phyloP scores from a whole-genome alignment of 2,888 invertebrate genomes.

The Pristionchus maxplancki region DNA sequence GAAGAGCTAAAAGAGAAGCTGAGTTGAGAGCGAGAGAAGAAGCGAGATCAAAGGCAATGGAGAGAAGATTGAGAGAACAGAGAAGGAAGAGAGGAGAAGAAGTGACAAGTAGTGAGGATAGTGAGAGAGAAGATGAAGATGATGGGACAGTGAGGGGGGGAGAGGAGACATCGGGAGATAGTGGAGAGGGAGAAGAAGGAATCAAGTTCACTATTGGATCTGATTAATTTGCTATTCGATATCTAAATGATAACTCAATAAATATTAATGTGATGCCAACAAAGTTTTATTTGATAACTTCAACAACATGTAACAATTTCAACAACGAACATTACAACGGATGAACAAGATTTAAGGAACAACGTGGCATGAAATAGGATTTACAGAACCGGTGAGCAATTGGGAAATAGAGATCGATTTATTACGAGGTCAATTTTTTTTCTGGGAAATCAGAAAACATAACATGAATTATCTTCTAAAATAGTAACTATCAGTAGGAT shows the following conservation, averaged over 20 bases:
- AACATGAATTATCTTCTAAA: neutral
- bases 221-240: neutral
- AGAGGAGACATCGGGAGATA: conserved; percentile 12
- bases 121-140: conserved; percentile 44
- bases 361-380: neutral
- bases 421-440: neutral
- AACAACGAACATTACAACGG: neutral
- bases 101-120: conserved; percentile 12
- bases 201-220: conserved; percentile 33
- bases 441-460: neutral
- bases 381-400: neutral
- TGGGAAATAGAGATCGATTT: neutral
- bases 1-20: conserved; percentile 21
- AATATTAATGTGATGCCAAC: neutral
- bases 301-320: conserved; percentile 15
- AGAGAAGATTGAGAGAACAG: neutral
- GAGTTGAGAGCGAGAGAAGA: conserved; percentile 25
- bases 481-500: neutral
- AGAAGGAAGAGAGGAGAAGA: conserved; percentile 26
- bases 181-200: neutral
- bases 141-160: neutral
- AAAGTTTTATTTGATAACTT: neutral
- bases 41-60: neutral
- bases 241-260: neutral
- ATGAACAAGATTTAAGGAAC: neutral